Evolutionary conservation across 2,888 invertebrate genomes (phyloP).

Genomic region (Erebia palarica): DNA sequence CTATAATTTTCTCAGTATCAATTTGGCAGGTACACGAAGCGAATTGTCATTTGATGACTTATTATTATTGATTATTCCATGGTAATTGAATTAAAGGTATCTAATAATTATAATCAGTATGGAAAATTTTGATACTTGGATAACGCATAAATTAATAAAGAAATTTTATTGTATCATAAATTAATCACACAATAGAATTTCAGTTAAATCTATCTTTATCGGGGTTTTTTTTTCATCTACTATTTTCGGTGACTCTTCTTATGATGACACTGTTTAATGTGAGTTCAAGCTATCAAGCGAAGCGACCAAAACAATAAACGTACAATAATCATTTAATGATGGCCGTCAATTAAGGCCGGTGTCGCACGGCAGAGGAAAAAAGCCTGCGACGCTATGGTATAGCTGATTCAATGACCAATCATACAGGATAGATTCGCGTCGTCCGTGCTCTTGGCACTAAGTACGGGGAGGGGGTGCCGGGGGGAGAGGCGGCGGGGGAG

Average conservation of each 20-base stretch:
- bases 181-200: background rate
- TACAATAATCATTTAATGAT: slow-evolving; percentile 36
- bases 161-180: background rate
- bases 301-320: slow-evolving; percentile 29
- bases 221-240: too few species aligned
- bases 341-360: slow-evolving; percentile 36
- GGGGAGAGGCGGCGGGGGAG: slow-evolving; percentile 64
- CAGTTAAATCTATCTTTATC: too few species aligned
- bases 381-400: slow-evolving; percentile 38
- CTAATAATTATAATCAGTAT: background rate
- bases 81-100: background rate
- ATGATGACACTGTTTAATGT: background rate
- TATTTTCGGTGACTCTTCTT: background rate
- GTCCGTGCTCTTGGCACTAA: slow-evolving; percentile 42
- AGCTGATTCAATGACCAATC: slow-evolving; percentile 66
- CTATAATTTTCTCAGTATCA: background rate
- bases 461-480: slow-evolving; percentile 55
- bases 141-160: background rate
- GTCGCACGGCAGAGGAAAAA: slow-evolving; percentile 40
- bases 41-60: background rate
- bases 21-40: background rate
- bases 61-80: background rate
- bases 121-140: slow-evolving; percentile 1
- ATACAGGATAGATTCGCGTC: slow-evolving; percentile 57
- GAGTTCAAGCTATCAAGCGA: slow-evolving; percentile 11